These are phyloP conservation scores for Noctuana brunneofusca DNA, from an alignment of 2,888 invertebrate genomes.

Conservation along the genomic window DNA sequence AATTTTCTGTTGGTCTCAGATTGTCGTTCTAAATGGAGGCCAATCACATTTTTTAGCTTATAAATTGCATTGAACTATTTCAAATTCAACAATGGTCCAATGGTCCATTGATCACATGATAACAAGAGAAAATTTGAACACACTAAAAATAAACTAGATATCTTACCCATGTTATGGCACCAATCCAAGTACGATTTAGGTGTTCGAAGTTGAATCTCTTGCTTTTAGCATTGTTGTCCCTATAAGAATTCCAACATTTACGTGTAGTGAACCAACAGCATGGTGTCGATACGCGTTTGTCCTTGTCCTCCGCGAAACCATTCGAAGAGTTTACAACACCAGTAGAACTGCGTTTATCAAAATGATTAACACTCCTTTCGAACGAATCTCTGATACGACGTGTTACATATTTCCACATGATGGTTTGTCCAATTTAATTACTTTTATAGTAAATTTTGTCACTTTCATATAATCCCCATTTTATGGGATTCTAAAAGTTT, in stretches of 20 bases:
- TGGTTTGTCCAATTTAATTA: slow-evolving; percentile 33
- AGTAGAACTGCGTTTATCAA: slow-evolving; percentile 73
- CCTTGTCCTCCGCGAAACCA: slow-evolving; percentile 55
- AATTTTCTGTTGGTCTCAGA: too few relatives aligned
- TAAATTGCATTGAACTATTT: too few relatives aligned
- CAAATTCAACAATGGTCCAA: too few relatives aligned
- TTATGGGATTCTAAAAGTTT: not conserved
- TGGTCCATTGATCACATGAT: slow-evolving; percentile 8
- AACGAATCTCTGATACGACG: slow-evolving; percentile 76
- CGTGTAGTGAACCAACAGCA: slow-evolving; percentile 59
- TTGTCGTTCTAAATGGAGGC: too few relatives aligned
- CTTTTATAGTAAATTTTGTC: not conserved
- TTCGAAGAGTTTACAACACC: slow-evolving; percentile 58
- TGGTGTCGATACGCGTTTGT: slow-evolving; percentile 49
- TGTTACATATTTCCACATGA: slow-evolving; percentile 82
- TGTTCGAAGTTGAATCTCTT: slow-evolving; percentile 72
- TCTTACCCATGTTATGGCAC: slow-evolving; percentile 81
- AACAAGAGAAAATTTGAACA: not conserved
- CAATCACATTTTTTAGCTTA: too few relatives aligned
- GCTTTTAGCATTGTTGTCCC: slow-evolving; percentile 61
- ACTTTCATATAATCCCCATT: slow-evolving; percentile 18
- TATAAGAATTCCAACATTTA: slow-evolving; percentile 54
- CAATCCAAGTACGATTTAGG: slow-evolving; percentile 72
- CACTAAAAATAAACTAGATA: slow-evolving; percentile 28
- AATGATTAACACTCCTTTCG: slow-evolving; percentile 74